These are phyloP conservation scores for Psilopogon haemacephalus DNA, from an alignment of 2,113 vertebrate species.

Conservation along the genomic window DNA sequence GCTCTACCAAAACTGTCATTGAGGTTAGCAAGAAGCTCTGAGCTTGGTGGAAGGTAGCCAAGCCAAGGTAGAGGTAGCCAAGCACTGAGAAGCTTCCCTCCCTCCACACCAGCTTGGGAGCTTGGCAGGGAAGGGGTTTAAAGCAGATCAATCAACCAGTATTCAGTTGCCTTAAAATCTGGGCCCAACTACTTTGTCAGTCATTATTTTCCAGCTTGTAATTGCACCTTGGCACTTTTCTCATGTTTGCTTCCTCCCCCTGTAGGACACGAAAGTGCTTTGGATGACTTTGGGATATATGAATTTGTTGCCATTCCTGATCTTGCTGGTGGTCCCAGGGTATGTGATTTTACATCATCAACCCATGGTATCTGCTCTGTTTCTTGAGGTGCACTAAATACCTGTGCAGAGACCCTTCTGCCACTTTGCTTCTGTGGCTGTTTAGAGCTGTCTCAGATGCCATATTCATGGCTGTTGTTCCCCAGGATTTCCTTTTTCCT, in stretches of 20 bases:
- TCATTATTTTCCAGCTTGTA: background rate
- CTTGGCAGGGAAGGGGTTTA: background rate
- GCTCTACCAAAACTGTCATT: background rate
- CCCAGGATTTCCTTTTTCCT: background rate
- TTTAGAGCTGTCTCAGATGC: background rate
- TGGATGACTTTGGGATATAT: slow-evolving; percentile 95
- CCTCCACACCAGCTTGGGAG: background rate
- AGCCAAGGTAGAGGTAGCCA: background rate
- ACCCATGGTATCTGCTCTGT: background rate
- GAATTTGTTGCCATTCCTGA: slow-evolving; percentile 92
- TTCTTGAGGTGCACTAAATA: background rate
- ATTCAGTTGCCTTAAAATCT: background rate
- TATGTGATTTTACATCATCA: slow-evolving; percentile 64
- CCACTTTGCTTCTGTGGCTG: background rate
- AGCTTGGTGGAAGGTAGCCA: background rate
- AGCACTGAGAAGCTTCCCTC: background rate
- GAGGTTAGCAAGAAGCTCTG: background rate
- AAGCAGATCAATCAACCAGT: background rate
- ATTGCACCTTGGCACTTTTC: background rate
- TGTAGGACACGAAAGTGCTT: slow-evolving; percentile 91
- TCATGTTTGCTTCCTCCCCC: slow-evolving; percentile 26
- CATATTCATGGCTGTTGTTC: background rate
- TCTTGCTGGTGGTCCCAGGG: slow-evolving; percentile 80
- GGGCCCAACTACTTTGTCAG: background rate
- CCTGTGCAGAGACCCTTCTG: background rate